Base-by-base conservation (phyloP, 2,797 vertebrate genomes). In the Chloroceryle amazona region DNA sequence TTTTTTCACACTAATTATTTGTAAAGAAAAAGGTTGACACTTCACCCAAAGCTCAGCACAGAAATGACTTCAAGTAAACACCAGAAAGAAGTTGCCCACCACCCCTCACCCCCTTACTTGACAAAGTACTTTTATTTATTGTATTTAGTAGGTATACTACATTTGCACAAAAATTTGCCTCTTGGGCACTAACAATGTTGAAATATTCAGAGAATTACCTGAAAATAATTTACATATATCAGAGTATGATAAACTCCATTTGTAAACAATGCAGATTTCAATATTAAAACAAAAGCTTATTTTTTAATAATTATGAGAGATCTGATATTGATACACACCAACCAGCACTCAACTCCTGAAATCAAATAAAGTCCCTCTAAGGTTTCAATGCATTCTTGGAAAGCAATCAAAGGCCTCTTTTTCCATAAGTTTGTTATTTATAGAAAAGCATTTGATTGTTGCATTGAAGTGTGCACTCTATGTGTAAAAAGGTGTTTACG, bases 401-500 rank as follows among this genome's bases (percentile, higher is more conserved):
- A 97, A 97, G 92, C 89, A 97, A 98, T 98, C 98, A 98, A 98
- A 97, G 89, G 78, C 63, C 79, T 82, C 41, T 86, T 95, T 96
- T 97, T 96, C 96, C 91, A 94, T 97, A 97, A 98, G 96, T 97
- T 95, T 94, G 97, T 97, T 98, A 98, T 98, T 98, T 98, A 98
- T 97, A 97, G 96, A 98, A 97, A 98, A 97, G 95, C 96, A 97
- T 97, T 98, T 97, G 97, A 97, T 95, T 97, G 97, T 97, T 97
- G 94, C 91, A 98, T 97, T 98, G 97, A 98, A 98, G 97, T 96
- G 94, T 97, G 97, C 96, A 93, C 96, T 98, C 95, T 97, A 98
- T 46, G 90, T 96, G 81, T 98, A 97, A 98, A 98, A 98, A 98
- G 97, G 98, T 98, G 98, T 98, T 98, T 98, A 98, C 97, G 96